Base-by-base conservation (phyloP, 2,888 invertebrate genomes). In the Pocota personata region DNA sequence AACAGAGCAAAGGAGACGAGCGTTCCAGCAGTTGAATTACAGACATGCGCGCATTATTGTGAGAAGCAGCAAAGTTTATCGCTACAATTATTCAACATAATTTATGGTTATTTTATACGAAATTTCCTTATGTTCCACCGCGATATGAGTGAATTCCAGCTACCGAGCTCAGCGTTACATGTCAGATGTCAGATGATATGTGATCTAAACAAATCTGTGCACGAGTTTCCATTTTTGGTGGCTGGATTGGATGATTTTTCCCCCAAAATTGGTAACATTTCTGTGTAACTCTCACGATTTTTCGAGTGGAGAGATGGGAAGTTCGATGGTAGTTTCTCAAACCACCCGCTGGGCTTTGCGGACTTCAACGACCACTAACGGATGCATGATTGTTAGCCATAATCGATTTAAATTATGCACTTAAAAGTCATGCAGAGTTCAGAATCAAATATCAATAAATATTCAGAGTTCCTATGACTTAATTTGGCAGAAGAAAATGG, bases 201-300 rank as follows among this genome's bases (percentile, higher is more conserved):
- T 80, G 80, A 80, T 80, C 84, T 76, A 71, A 71, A 60, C 84
- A 84, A 84, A 84, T 84, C 84, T 84, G 57, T 76, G 84, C 84
- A 84, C 84, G 84, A 84, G 84, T 84, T 80, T 76, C 80, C 64
- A 48, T 76, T 75, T 84, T 66, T 69, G 84, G 84, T 32, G 19
- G 50, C 57, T 67, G 67, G 21, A 64, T 77, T 52, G 58, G 83
- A 78, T 80, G 80, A 80, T 71, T 76, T 80, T 64, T 84, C 58
- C 75, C 80, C 84, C 80, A 84, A 83, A 84, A 76, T 84, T 80
- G 80, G 84, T 58, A 76, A 71, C 37, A 69, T 40, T 50, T 69
- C 35, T 55, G 57, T 48, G 60, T 40, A 50, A 46, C 62, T 80
- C 75, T 84, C 84, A 84, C 84, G 84, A 80, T 71, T 73, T 55